These are phyloP conservation scores for Mimachlamys varia DNA, from an alignment of 2,888 invertebrate genomes.

Conservation along the genomic window DNA sequence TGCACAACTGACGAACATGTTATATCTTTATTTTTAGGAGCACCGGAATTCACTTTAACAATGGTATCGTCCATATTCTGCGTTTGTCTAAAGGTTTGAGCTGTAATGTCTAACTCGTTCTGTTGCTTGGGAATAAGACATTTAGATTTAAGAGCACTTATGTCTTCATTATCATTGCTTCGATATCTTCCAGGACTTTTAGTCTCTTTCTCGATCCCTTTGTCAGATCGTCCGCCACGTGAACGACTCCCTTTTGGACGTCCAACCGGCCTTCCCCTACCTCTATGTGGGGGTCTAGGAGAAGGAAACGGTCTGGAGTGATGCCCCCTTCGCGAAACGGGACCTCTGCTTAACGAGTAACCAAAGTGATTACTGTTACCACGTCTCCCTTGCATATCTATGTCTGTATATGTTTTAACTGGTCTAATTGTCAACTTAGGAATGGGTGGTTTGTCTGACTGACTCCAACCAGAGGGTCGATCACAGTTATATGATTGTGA, in stretches of 20 bases:
- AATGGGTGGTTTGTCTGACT: conserved; percentile 3
- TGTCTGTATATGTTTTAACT: neutral
- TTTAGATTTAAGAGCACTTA: conserved; percentile 6
- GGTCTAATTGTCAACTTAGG: neutral
- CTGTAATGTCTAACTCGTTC: neutral
- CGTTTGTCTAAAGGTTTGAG: neutral
- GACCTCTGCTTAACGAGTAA: neutral
- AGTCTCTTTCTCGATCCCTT: neutral
- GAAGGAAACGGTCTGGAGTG: neutral
- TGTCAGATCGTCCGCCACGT: neutral
- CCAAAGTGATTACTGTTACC: neutral
- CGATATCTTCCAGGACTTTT: neutral
- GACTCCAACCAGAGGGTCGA: neutral
- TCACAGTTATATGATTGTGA: neutral
- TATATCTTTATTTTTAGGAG: neutral
- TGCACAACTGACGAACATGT: neutral
- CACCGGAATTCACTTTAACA: neutral
- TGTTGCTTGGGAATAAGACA: neutral
- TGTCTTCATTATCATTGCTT: neutral
- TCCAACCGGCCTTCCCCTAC: neutral
- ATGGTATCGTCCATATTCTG: neutral
- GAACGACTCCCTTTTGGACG: neutral
- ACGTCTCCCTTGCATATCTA: neutral
- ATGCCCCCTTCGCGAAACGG: neutral
- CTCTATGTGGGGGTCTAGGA: neutral